These are phyloP conservation scores for Tangara arthus DNA, from an alignment of 2,797 vertebrate species.

Conservation along the genomic window DNA sequence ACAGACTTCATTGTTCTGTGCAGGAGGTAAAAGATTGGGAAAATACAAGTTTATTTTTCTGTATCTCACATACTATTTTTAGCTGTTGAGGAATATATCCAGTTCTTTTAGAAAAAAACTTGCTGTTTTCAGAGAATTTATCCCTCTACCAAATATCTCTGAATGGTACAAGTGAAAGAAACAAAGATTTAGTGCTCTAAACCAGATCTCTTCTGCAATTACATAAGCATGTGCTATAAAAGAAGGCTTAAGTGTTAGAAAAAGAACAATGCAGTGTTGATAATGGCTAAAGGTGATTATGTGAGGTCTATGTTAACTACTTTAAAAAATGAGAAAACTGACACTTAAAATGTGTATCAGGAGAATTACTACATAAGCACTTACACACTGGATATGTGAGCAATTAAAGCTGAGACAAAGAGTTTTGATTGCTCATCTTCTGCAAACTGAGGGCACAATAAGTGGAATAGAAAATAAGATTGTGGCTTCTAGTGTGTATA, in stretches of 20 bases:
- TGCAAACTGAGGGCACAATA: conserved; percentile 51
- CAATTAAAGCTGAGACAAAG: conserved; percentile 57
- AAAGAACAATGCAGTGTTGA: conserved; percentile 9
- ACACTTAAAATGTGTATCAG: conserved; percentile 28
- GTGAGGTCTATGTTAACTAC: conserved; percentile 50
- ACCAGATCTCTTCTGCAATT: background rate
- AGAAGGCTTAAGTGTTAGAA: background rate
- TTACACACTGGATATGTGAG: conserved; percentile 1
- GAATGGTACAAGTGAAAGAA: background rate
- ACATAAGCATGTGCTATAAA: background rate
- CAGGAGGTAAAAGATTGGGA: background rate
- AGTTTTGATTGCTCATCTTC: conserved; percentile 65
- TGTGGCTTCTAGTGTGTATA: background rate
- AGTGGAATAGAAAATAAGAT: conserved; percentile 42
- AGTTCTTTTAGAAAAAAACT: background rate
- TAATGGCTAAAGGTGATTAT: conserved; percentile 17
- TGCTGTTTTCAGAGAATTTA: background rate
- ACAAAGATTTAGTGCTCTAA: background rate
- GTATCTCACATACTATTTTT: background rate
- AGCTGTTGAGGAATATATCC: background rate
- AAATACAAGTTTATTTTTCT: background rate
- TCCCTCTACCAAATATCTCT: background rate
- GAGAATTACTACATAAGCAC: conserved; percentile 52
- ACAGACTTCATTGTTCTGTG: background rate
- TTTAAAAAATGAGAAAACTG: conserved; percentile 35